phyloP scores from a whole-genome alignment of 2,888 invertebrate species.

The Didymodactylos carnosus region DNA sequence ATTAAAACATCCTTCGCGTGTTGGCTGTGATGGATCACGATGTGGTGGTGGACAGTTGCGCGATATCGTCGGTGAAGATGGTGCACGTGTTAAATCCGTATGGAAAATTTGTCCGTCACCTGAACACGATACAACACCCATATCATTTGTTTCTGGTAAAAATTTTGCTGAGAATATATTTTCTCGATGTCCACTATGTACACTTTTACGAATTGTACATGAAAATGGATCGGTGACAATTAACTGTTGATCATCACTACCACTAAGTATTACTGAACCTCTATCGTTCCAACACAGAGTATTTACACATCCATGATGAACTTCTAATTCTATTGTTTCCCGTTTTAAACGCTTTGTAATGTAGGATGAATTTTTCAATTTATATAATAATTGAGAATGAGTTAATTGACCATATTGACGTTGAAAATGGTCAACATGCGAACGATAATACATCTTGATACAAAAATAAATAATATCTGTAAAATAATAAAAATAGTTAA shows the following conservation, averaged over 20 bases:
- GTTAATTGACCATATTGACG: background rate
- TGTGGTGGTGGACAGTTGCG: no score
- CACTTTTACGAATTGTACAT: conserved; percentile 43
- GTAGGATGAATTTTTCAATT: background rate
- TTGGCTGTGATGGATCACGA: conserved; percentile 18
- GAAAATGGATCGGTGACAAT: conserved; percentile 51
- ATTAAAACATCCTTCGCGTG: conserved; percentile 21
- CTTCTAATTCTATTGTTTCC: background rate
- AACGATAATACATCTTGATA: no score
- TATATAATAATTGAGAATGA: background rate
- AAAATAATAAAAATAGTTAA: no score
- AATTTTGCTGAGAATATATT: conserved; percentile 72
- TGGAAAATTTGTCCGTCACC: conserved; percentile 60
- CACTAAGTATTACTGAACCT: conserved; percentile 47
- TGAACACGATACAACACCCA: conserved; percentile 53
- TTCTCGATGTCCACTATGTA: conserved; percentile 54
- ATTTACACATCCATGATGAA: conserved; percentile 41
- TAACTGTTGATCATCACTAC: conserved; percentile 61
- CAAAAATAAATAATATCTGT: no score
- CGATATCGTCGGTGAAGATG: conserved; percentile 18
- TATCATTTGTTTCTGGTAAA: conserved; percentile 48
- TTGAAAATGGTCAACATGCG: no score
- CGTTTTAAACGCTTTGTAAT: background rate
- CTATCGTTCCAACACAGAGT: conserved; percentile 60
- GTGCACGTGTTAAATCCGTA: conserved; percentile 38